Evolutionary conservation across 2,888 invertebrate species (phyloP), one percentile per base, ranked within the genome.

Genomic region (Melikaiella ostensackeni): DNA sequence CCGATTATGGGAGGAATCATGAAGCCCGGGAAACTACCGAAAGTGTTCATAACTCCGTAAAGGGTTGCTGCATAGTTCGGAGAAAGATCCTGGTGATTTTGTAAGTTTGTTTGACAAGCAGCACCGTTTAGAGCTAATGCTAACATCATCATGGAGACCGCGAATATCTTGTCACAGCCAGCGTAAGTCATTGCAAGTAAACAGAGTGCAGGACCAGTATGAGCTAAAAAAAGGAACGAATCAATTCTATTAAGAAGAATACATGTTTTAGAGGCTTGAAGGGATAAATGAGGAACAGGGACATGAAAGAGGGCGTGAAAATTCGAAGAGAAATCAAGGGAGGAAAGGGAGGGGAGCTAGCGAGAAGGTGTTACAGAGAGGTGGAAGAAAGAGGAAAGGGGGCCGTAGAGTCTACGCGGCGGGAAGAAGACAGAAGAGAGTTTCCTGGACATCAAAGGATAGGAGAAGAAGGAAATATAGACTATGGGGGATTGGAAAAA

Each of bases 171-270:
- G 75, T 91, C 84, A 16, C 91, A 91, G 5, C 88, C 91, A n/a
- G 82, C 89, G 35, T 90, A 91, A 0, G 91, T 89, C 87, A 91
- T 88, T 38, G 82, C 64, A 16, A 96, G 88, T 11, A 93, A 84
- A 55, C 91, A 89, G 85, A 93, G 87, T 84, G 94, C 95, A 86
- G 91, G 95, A 81, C 85, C 88, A 6, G 89, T 42, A 63, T 91
- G 91, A 21, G 91, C 91, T 91, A 61, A 75, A 57, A 63, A 75
- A 75, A 42, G 33, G n/a, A 74, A 46, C 5, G 35, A 74, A 66
- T 57, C 4, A 30, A 2, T 30, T 30, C 4, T 4, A 4, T 30
- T 30, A 30, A 30, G 4, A 4, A 30, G 30, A 30, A 30, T 30
- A 30, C 30, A 30, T 30, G 4, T 30, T 30, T n/a, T n/a, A n/a